Evolutionary conservation across 2,888 invertebrate species (phyloP).

Genomic region (Melieria picta): DNA sequence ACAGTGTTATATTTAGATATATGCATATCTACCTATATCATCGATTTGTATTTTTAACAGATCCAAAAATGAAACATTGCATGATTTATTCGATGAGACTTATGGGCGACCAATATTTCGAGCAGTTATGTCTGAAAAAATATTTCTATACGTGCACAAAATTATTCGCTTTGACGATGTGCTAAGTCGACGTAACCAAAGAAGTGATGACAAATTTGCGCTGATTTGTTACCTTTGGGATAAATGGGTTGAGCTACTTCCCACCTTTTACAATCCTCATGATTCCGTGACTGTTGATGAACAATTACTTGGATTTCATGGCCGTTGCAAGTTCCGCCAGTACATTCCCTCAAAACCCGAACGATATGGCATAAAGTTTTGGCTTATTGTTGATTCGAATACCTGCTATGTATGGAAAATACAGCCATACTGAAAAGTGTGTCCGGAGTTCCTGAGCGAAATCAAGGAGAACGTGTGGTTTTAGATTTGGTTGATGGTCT

Average conservation of each 20-base stretch:
- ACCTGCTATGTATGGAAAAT: conserved; percentile 29
- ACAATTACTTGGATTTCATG: conserved; percentile 23
- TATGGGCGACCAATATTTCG: conserved; percentile 1
- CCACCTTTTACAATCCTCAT: conserved; percentile 14
- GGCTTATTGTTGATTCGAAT: conserved; percentile 14
- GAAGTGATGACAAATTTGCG: conserved; percentile 32
- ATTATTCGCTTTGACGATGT: conserved; percentile 26
- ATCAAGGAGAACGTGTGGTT: conserved; percentile 47
- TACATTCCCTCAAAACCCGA: conserved; percentile 31
- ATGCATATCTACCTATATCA: neutral
- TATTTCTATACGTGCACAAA: conserved; percentile 23
- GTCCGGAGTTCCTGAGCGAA: conserved; percentile 7
- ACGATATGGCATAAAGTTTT: conserved; percentile 34
- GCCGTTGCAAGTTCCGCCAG: conserved; percentile 27
- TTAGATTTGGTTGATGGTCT: neutral
- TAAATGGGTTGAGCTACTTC: conserved; percentile 21
- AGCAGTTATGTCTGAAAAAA: conserved; percentile 11
- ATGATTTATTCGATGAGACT: neutral
- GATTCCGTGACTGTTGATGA: conserved; percentile 27
- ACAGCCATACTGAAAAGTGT: neutral
- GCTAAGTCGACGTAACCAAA: conserved; percentile 19
- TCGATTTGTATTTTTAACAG: neutral
- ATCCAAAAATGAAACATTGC: conserved; percentile 4
- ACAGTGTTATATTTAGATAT: neutral
- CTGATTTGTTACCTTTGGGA: conserved; percentile 29